Evolutionary conservation across 2,113 vertebrate species (phyloP).

Genomic region (Paedocypris sp.): DNA sequence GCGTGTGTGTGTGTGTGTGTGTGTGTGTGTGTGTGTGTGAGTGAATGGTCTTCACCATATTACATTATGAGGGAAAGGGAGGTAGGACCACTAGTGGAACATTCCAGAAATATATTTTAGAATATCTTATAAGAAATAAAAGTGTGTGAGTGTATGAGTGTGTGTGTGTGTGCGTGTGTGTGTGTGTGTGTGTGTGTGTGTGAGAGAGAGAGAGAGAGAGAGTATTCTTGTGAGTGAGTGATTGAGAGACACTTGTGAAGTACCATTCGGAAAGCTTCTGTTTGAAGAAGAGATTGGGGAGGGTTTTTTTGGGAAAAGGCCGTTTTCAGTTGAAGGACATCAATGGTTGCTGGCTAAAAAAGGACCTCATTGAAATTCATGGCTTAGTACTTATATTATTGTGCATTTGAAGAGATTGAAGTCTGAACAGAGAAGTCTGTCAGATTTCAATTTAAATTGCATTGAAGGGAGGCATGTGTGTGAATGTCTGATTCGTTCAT

Average conservation of each 20-base stretch:
- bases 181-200: constrained; percentile 20
- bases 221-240: too few relatives aligned
- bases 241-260: constrained; percentile 4
- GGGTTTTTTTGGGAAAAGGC: constrained; percentile 49
- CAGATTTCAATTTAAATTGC: constrained; percentile 73
- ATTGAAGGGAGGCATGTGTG: constrained; percentile 40
- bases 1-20: constrained; percentile 19
- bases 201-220: constrained; percentile 6
- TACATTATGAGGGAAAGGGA: constrained; percentile 2
- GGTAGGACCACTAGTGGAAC: too few relatives aligned
- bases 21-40: not conserved
- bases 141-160: constrained; percentile 8
- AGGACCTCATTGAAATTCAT: constrained; percentile 73
- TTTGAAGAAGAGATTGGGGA: constrained; percentile 57
- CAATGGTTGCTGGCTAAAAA: constrained; percentile 61
- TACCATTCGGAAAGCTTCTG: constrained; percentile 29
- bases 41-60: not conserved
- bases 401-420: constrained; percentile 47
- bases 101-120: constrained; percentile 10
- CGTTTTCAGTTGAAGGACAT: constrained; percentile 57
- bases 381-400: constrained; percentile 65
- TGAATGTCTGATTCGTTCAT: constrained; percentile 4
- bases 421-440: too few relatives aligned
- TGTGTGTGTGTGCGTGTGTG: not conserved
- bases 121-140: not conserved